Conservation (phyloP, 2,113 vertebrate species). For the Myotis davidii region DNA sequence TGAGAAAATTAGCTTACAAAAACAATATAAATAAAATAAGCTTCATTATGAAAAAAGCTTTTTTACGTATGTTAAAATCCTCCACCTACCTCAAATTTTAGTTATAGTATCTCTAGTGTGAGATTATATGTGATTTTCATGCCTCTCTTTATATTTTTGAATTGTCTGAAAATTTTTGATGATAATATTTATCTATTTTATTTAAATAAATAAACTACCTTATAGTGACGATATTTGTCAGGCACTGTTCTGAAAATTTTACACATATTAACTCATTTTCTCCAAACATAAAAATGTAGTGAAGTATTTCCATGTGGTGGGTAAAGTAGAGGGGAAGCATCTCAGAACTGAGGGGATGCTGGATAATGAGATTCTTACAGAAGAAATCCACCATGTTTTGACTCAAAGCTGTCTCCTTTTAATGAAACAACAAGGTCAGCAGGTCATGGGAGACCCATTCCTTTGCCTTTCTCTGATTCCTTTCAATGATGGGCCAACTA, state of each 20-base stretch:
- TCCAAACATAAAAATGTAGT: slow-evolving; percentile 47
- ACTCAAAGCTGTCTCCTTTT: slow-evolving; percentile 68
- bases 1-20: slow-evolving; percentile 39
- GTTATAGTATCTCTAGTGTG: background rate
- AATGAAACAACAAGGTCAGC: slow-evolving; percentile 71
- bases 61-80: background rate
- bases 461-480: slow-evolving; percentile 71
- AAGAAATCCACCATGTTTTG: slow-evolving; percentile 53
- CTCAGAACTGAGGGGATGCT: background rate
- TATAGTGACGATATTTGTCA: background rate
- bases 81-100: background rate
- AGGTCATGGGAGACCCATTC: slow-evolving; percentile 75
- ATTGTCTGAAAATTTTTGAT: background rate
- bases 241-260: background rate
- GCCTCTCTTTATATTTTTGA: background rate
- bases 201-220: slow-evolving; percentile 26
- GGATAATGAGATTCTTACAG: slow-evolving; percentile 37
- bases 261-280: slow-evolving; percentile 39
- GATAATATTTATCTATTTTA: background rate
- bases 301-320: slow-evolving; percentile 21
- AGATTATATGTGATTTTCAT: background rate
- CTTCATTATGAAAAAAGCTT: slow-evolving; percentile 2
- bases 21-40: background rate
- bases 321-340: background rate
- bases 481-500: slow-evolving; percentile 71